Evolutionary conservation across 2,113 vertebrate genomes (phyloP).

Genomic region (Polyodon spathula): DNA sequence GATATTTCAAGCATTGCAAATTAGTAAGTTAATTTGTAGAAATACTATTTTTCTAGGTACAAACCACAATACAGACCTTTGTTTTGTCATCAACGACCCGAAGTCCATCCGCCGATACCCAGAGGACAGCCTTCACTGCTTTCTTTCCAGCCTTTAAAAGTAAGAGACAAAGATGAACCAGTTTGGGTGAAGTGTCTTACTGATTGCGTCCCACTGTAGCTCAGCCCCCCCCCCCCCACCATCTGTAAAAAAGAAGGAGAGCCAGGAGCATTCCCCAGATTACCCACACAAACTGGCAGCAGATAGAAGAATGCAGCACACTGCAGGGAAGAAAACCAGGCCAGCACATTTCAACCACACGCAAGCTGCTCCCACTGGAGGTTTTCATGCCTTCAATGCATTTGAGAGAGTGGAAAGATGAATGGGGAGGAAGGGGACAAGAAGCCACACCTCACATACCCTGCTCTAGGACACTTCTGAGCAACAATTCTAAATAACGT

Average conservation of each 20-base stretch:
- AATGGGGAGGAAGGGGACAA: not conserved
- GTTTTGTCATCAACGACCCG: constrained; percentile 97
- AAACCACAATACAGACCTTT: constrained; percentile 70
- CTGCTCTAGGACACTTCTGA: not conserved
- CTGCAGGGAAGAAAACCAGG: no score
- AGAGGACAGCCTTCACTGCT: constrained; percentile 85
- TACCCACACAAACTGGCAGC: constrained; percentile 8
- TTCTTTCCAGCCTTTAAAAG: constrained; percentile 86
- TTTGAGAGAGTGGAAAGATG: not conserved
- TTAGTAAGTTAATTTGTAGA: no score
- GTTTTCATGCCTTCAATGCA: not conserved
- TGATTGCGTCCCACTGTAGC: not conserved
- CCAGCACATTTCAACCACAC: not conserved
- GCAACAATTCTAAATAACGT: no score
- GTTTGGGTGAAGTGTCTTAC: not conserved
- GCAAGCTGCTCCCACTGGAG: not conserved
- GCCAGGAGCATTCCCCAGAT: not conserved
- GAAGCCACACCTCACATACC: not conserved
- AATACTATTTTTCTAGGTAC: not conserved
- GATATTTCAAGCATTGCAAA: no score
- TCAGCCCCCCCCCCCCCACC: not conserved
- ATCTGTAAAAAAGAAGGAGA: constrained; percentile 5
- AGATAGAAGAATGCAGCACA: constrained; percentile 20
- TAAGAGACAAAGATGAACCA: constrained; percentile 19
- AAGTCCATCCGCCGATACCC: constrained; percentile 95